Evolutionary conservation across 2,113 vertebrate species (phyloP), one percentile per base, ranked within the genome.

Genomic region (Actenoides hombroni): DNA sequence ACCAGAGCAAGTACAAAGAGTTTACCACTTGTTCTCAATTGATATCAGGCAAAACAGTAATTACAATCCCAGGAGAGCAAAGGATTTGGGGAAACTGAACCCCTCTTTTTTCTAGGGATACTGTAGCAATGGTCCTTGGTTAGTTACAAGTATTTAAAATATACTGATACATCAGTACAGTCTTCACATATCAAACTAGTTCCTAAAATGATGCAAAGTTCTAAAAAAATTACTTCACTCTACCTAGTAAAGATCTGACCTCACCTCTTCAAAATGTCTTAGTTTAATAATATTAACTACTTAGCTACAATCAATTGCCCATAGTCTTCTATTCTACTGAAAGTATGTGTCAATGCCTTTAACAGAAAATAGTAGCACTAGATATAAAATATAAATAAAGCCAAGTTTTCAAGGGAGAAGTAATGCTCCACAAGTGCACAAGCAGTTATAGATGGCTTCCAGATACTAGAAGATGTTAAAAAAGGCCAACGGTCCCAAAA

Each of bases 271-370:
- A 63, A 63, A 86, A 46, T 4, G 6, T 18, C 24, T 57, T 68
- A 2, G 11, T 51, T 61, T 28, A 83, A 69, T 46, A 49, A 16
- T 57, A 44, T 48, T 53, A 74, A 57, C 16, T 63, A 26, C 19
- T 86, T 46, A 73, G 46, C 59, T 48, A 80, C 25, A n/a, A 67
- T 31, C 42, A 31, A 51, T 17, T 83, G 33, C 16, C 35, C 53
- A 46, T 6, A 56, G 24, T 33, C 75, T 69, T 67, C 68, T 57
- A 20, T 35, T 76, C 53, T 61, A 46, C 24, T 68, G 40, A 73
- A 53, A 46, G 33, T 11, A 35, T 9, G 10, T 2, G 1, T 59
- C 26, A 54, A 40, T 0, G 0, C 71, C 39, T 53, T 53, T 5
- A 86, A 56, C 20, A 91, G 26, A 70, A 64, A 60, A 70, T 17